Evolutionary conservation across 1,140 invertebrate genomes (phyloP), one percentile per base, ranked within the genome.

Genomic region (Hydropsyche tenuis): DNA sequence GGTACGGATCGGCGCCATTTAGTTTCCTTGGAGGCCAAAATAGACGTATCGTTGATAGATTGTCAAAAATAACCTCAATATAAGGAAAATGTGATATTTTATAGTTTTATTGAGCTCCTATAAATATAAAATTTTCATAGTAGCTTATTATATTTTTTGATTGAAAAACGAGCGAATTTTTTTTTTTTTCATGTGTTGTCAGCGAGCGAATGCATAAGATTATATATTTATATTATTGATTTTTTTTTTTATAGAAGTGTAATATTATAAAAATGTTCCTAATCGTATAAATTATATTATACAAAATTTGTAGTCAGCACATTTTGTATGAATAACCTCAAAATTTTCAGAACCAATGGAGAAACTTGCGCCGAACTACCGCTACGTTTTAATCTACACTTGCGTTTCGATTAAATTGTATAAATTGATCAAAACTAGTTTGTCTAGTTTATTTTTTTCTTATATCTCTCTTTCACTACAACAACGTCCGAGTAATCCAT

Each of bases 1-100:
- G 56, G 56, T 60, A 60, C 56, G 22, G 56, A 60, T 60, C 20
- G 56, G 56, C 22, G 56, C 56, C 56, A 60, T 60, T 60, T 60
- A 60, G 23, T 60, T 25, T 23, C 22, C 22, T 23, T 18, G 23
- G 23, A 60, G n/a, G 56, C 56, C 56, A 12, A 60, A 60, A 60
- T 60, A 60, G 25, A 60, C 23, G 23, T 1, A 22, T 60, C 22
- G 11, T 53, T 20, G 22, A 20, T 7, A 18, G 22, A 20, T 20
- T 20, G 20, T 60, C 56, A 60, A 60, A 60, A 60, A 60, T 60
- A 60, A 23, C 12, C n/a, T 60, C 25, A 3, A 9, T 37, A 37
- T 37, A 37, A 37, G 30, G 30, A 37, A 51, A 51, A 4, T 51
- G 46, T 51, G 46, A 3, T 9, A 9, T 4, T 37, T 37, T 37